These are phyloP conservation scores for Cydia amplana DNA, from an alignment of 1,140 invertebrate species.

Conservation along the genomic window DNA sequence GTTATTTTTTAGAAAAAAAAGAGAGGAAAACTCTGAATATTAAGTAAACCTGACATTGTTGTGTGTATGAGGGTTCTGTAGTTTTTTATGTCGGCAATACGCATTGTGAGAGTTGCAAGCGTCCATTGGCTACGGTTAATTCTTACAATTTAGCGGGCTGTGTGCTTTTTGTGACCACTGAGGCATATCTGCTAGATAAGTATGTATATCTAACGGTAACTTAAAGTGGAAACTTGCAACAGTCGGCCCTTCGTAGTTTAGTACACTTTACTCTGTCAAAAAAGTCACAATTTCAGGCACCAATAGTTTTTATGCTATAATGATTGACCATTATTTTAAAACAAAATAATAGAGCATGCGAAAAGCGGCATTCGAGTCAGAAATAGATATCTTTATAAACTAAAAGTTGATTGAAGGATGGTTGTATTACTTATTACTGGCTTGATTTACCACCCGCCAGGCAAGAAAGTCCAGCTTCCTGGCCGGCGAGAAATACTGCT, in stretches of 20 bases:
- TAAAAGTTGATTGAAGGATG: not conserved
- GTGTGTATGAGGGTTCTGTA: slow-evolving; percentile 6
- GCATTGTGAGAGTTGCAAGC: too few relatives aligned
- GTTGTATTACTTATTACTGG: not conserved
- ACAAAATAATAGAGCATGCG: not conserved
- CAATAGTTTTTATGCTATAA: not conserved
- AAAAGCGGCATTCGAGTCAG: not conserved
- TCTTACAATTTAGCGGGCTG: too few relatives aligned
- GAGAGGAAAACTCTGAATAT: slow-evolving; percentile 15
- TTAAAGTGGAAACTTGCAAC: too few relatives aligned
- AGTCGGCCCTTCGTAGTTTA: too few relatives aligned
- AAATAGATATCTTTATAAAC: not conserved
- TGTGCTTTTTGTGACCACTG: too few relatives aligned
- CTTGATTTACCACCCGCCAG: not conserved
- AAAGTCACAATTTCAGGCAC: not conserved
- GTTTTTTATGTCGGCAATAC: not conserved
- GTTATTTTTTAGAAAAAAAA: slow-evolving; percentile 17
- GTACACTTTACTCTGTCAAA: not conserved
- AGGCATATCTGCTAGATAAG: too few relatives aligned
- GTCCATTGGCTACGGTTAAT: too few relatives aligned
- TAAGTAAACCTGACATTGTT: not conserved
- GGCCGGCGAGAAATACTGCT: not conserved
- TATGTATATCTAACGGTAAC: too few relatives aligned
- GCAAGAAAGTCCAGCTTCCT: not conserved
- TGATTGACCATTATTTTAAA: not conserved